Percentiles rank a stretch among this genome's conserved stretches.
Evolutionary conservation across 2,888 invertebrate genomes (phyloP).

Genomic region (Asteroscopus sphinx): DNA sequence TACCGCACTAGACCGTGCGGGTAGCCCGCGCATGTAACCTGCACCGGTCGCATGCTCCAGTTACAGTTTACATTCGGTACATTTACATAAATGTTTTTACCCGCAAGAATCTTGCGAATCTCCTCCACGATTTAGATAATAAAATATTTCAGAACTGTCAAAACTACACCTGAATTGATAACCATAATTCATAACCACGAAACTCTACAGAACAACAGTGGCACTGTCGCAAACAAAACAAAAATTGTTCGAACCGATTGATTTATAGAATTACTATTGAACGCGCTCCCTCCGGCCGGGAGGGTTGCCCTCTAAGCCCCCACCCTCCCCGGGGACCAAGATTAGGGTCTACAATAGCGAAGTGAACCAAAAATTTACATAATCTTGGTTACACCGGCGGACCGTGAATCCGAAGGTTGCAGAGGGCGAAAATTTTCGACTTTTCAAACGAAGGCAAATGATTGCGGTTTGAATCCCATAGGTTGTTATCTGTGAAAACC

Average conservation of each 20-base stretch:
- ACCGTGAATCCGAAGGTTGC: slow-evolving; percentile 48
- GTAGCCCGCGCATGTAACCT: no score
- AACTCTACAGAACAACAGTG: slow-evolving; percentile 36
- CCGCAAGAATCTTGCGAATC: background rate
- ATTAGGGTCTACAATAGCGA: slow-evolving; percentile 73
- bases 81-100: background rate
- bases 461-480: slow-evolving; percentile 51
- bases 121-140: background rate
- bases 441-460: slow-evolving; percentile 55
- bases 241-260: slow-evolving; percentile 67
- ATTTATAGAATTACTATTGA: slow-evolving; percentile 81
- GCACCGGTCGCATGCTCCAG: no score
- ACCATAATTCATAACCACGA: slow-evolving; percentile 44
- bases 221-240: slow-evolving; percentile 57
- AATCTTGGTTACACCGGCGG: slow-evolving; percentile 62
- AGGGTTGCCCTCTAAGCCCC: slow-evolving; percentile 52
- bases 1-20: no score
- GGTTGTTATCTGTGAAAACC: slow-evolving; percentile 47
- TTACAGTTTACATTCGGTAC: no score
- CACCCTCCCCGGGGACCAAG: slow-evolving; percentile 62
- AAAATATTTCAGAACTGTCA: slow-evolving; percentile 37
- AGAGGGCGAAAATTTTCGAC: slow-evolving; percentile 40
- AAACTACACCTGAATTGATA: slow-evolving; percentile 40
- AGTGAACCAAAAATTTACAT: slow-evolving; percentile 77
- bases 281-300: slow-evolving; percentile 48